Evolutionary conservation across 2,888 invertebrate species (phyloP), one percentile per base, ranked within the genome.

Genomic region (Coelogynopora nodosa): DNA sequence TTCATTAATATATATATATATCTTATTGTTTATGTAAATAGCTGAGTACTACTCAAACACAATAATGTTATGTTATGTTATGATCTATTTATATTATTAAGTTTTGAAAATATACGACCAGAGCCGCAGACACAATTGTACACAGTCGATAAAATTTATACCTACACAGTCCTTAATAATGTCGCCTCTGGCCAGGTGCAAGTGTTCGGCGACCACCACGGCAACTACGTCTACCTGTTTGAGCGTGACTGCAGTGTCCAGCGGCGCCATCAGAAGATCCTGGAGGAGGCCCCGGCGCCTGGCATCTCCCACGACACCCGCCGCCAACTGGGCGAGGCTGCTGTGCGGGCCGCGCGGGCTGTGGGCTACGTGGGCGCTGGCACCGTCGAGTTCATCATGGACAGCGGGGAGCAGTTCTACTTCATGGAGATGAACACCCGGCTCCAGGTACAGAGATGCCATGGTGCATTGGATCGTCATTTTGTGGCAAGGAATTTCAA

Each of bases 401-500:
- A 99, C 91, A 93, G 93, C 86, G 94, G 95, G 81, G 94, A 96
- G 88, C 94, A 95, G 88, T 99, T 99, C 91, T 97, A 96, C 93
- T 99, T 99, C 91, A 99, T 99, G 99, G 99, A 99, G 93, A 99
- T 99, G 99, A 99, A 99, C 92, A 99, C 99, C 0, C 93, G 99
- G 23, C 90, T 93, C 0, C 93, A 93, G 89, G 93, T 92, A 84
- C 91, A 91, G 23, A 23, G n/a, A n/a, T n/a, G n/a, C 27, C 23
- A 67, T 23, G 13, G 67, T 67, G n/a, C 67, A 13, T 67, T 67
- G 67, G n/a, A 13, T 67, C n/a, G n/a, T n/a, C n/a, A n/a, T n/a
- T n/a, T n/a, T n/a, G n/a, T n/a, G n/a, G n/a, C n/a, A n/a, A n/a
- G n/a, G n/a, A n/a, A n/a, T n/a, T n/a, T n/a, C n/a, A n/a, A n/a